Percentiles rank a stretch among this genome's conserved stretches.
phyloP scores from a whole-genome alignment of 2,888 invertebrate species.

The Rhingia rostrata region DNA sequence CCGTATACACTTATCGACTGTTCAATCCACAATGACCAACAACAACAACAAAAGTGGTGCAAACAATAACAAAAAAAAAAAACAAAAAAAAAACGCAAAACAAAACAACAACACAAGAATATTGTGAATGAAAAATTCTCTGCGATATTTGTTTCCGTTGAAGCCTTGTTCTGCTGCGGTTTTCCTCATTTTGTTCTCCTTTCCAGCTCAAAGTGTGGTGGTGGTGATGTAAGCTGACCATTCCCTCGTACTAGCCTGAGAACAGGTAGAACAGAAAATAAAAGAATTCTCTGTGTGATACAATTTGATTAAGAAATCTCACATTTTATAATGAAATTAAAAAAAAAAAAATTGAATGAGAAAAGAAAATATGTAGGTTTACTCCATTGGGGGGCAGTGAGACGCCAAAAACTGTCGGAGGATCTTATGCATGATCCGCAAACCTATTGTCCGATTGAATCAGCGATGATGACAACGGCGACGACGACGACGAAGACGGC shows the following conservation, averaged over 20 bases:
- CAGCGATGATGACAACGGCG: slow-evolving; percentile 6
- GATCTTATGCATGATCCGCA: slow-evolving; percentile 37
- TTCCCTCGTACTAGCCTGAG: slow-evolving; percentile 35
- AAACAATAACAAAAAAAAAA: slow-evolving; percentile 18
- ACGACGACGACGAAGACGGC: too few relatives aligned
- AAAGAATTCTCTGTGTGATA: slow-evolving; percentile 54
- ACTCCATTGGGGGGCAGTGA: slow-evolving; percentile 1
- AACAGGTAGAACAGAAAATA: slow-evolving; percentile 57
- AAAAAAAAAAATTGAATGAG: slow-evolving; percentile 13
- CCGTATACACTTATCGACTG: too few relatives aligned
- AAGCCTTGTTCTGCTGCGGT: slow-evolving; percentile 67
- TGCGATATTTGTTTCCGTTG: slow-evolving; percentile 54
- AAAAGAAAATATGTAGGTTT: slow-evolving; percentile 16
- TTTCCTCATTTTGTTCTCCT: slow-evolving; percentile 66
- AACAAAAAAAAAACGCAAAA: slow-evolving; percentile 1
- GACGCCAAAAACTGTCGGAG: slow-evolving; percentile 15
- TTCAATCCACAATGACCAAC: neutral
- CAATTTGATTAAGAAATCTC: slow-evolving; percentile 71
- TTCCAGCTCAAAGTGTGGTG: slow-evolving; percentile 13
- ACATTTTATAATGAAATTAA: slow-evolving; percentile 41
- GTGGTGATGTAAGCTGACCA: slow-evolving; percentile 48
- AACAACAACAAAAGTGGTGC: slow-evolving; percentile 11
- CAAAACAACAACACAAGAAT: slow-evolving; percentile 2
- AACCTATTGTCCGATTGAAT: slow-evolving; percentile 26
- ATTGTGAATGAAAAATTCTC: slow-evolving; percentile 63